phyloP scores from a whole-genome alignment of 2,113 vertebrate species.

The Rafetus swinhoei region DNA sequence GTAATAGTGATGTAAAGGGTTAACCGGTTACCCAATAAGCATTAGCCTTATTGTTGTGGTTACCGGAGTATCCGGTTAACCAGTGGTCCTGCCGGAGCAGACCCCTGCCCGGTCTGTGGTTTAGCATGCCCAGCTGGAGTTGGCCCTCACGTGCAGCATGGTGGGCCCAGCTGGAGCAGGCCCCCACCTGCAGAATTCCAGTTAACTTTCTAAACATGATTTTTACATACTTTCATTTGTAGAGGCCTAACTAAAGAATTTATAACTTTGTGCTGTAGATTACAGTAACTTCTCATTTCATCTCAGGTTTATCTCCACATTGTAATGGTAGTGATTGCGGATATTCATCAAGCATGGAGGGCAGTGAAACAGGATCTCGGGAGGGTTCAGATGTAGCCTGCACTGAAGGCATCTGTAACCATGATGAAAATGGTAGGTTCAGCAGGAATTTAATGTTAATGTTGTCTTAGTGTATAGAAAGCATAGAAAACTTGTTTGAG shows the following conservation, averaged over 20 bases:
- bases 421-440: constrained; percentile 90
- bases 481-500: background rate
- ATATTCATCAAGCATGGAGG: constrained; percentile 97
- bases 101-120: too few species aligned
- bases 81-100: too few species aligned
- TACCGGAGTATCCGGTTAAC: too few species aligned
- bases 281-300: background rate
- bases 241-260: background rate
- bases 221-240: background rate
- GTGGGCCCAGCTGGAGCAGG: too few species aligned
- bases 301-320: constrained; percentile 86
- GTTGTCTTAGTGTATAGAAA: background rate
- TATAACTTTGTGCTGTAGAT: background rate
- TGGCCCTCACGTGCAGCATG: too few species aligned
- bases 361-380: constrained; percentile 92
- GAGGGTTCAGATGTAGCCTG: constrained; percentile 96
- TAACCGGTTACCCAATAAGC: too few species aligned
- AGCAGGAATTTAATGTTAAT: background rate
- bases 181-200: too few species aligned
- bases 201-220: too few species aligned
- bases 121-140: too few species aligned
- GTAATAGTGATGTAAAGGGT: too few species aligned
- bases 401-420: constrained; percentile 97
- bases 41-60: too few species aligned
- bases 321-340: constrained; percentile 94